phyloP scores from a whole-genome alignment of 2,113 vertebrate species.

The Sus scrofa region T2T-Sscrofa CM000817.6:44602501-44603000 shows the following conservation, averaged over 20 bases:
- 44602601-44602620: background rate
- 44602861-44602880: background rate
- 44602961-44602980: too few relatives aligned
- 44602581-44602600: too few relatives aligned
- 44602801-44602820: background rate
- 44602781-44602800: background rate
- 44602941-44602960: background rate
- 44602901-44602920: background rate
- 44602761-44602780: background rate
- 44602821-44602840: background rate
- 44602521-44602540: background rate
- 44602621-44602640: background rate
- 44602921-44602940: background rate
- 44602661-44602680: too few relatives aligned
- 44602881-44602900: background rate
- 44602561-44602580: background rate
- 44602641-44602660: background rate
- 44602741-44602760: background rate
- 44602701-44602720: background rate
- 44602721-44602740: background rate
- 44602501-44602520: background rate
- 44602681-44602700: fast-evolving
- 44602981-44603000: background rate
- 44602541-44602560: background rate
- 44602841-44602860: background rate